Evolutionary conservation across 1,140 invertebrate species (phyloP).

Genomic region (Eumaeus atala): DNA sequence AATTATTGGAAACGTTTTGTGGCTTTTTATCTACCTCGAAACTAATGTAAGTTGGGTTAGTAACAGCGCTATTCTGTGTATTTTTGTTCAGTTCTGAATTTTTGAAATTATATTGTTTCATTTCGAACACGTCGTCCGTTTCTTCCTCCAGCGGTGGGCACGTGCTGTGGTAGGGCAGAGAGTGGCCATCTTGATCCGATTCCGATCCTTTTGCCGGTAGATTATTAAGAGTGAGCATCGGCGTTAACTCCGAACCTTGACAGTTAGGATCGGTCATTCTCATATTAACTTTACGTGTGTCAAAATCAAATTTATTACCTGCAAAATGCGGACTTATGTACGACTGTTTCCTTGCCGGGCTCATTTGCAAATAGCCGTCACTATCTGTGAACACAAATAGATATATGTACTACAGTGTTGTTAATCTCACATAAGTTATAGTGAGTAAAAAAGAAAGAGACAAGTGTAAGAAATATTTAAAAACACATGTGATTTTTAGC

Average conservation of each 20-base stretch:
- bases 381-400: slow-evolving; percentile 42
- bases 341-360: slow-evolving; percentile 38
- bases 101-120: slow-evolving; percentile 76
- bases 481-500: neutral
- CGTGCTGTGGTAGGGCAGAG: slow-evolving; percentile 49
- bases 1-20: slow-evolving; percentile 47
- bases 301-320: slow-evolving; percentile 61
- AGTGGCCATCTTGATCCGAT: slow-evolving; percentile 56
- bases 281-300: slow-evolving; percentile 40
- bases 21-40: slow-evolving; percentile 54
- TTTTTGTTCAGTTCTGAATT: slow-evolving; percentile 70
- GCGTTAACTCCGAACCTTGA: slow-evolving; percentile 71
- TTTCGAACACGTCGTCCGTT: slow-evolving; percentile 67
- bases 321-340: slow-evolving; percentile 56
- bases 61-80: slow-evolving; percentile 52
- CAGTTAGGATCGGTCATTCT: slow-evolving; percentile 50
- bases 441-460: neutral
- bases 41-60: slow-evolving; percentile 61
- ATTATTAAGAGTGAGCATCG: slow-evolving; percentile 74
- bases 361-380: slow-evolving; percentile 70
- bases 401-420: neutral
- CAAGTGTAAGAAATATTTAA: neutral
- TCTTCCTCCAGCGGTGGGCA: slow-evolving; percentile 50
- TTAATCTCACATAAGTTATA: neutral
- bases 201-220: slow-evolving; percentile 57